Base-by-base conservation (phyloP, 2,113 vertebrate genomes). In the Empidonax traillii region DNA sequence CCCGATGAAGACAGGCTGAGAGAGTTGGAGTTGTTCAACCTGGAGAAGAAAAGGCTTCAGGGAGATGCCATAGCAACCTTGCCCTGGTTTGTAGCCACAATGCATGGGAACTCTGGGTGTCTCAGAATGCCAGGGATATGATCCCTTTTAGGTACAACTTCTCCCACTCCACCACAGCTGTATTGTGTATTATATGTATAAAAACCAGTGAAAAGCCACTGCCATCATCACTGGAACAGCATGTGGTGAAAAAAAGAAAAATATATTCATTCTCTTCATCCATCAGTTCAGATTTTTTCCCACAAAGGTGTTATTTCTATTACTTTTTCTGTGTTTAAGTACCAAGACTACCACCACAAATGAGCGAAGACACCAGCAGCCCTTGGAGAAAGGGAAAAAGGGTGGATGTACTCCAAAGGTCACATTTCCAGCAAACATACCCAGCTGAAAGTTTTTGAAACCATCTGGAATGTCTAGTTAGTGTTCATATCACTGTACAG, bases 391-490 rank as follows among this genome's bases (percentile, higher is more conserved):
- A 69, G 14, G 43, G 78, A 51, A 79, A 35, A 85, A 94, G 73
- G 82, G 47, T 83, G 92, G 77, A 87, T 49, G 0, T 22, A 49
- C 30, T 86, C 87, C 84, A 96, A 82, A 89, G 68, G 92, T 76
- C 69, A 72, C 25, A 44, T 82, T 97, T 96, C 85, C 73, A 96
- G 83, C 80, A 94, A 82, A 93, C 85, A 92, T 84, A 85, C 85
- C 91, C 87, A 90, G 46, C 21, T 90, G 76, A 97, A 55, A 83
- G n/a, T 55, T 78, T 76, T 95, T 30, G 0, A 18, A 77, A 85
- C 37, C 62, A 96, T 44, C 47, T 96, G 89, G 72, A 86, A 85
- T 33, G 33, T 92, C 93, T 95, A 95, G 74, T 88, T 94, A 95
- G 75, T 75, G 49, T 96, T 97, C 39, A 8, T 35, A 93, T 94